Percentiles rank a stretch among this genome's conserved stretches.
phyloP scores from a whole-genome alignment of 37 sponge, comb jelly and placozoan genomes.

The Dysidea cf. avara region DNA sequence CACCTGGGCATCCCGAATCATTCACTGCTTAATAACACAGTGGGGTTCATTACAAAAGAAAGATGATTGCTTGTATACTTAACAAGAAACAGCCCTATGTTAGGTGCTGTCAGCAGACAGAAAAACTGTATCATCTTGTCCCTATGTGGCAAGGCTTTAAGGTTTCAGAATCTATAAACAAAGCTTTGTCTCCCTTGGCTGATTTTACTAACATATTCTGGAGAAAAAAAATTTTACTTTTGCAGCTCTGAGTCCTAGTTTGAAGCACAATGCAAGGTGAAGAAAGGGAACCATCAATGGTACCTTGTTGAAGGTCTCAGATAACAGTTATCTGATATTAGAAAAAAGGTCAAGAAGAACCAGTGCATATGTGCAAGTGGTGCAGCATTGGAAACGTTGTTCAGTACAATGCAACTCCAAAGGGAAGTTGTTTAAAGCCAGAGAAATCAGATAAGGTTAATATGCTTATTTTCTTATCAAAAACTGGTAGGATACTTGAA shows the following conservation, averaged over 20 bases:
- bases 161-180: slow-evolving; percentile 11
- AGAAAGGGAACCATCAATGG: background rate
- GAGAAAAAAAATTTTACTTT: slow-evolving; percentile 27
- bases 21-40: slow-evolving; percentile 4
- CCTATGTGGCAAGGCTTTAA: slow-evolving; percentile 44
- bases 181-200: slow-evolving; percentile 35
- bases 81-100: slow-evolving; percentile 39
- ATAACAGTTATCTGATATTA: background rate
- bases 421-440: background rate
- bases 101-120: slow-evolving; percentile 28
- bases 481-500: too few relatives aligned
- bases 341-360: slow-evolving; percentile 20
- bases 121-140: slow-evolving; percentile 33
- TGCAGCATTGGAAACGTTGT: slow-evolving; percentile 26
- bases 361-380: slow-evolving; percentile 30
- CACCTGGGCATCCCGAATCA: slow-evolving; percentile 17
- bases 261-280: background rate
- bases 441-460: too few relatives aligned
- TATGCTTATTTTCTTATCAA: too few relatives aligned
- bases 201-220: slow-evolving; percentile 40
- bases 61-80: slow-evolving; percentile 26
- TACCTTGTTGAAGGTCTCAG: slow-evolving; percentile 17
- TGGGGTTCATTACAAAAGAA: slow-evolving; percentile 41
- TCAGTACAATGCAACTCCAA: slow-evolving; percentile 21
- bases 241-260: slow-evolving; percentile 19